Base-by-base conservation (phyloP, 2,888 invertebrate species). In the Glomeris marginata region DNA sequence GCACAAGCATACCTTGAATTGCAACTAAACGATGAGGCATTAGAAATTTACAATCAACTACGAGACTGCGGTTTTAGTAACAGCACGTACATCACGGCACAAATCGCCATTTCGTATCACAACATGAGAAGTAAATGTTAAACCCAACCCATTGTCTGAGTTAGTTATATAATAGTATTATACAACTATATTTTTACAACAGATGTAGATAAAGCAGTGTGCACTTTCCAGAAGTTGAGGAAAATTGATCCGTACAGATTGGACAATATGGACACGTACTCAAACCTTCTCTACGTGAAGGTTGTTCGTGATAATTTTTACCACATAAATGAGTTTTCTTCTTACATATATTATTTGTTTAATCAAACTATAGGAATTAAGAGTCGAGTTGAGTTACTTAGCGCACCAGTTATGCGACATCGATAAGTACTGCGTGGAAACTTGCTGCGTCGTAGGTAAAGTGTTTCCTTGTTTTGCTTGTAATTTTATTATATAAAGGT, bases 381-480 rank as follows among this genome's bases (percentile, higher is more conserved):
- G 85, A 62, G 86, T 84, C 57, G 90, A 94, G 66, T 73, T 98
- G 57, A 88, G 94, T 2, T 80, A 86, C 66, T 73, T 98, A 55
- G 97, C 97, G 1, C 92, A 97, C 63, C 81, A 81, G 61, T 88
- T 91, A 41, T 85, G 86, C 47, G 81, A 85, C 61, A 87, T 94
- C 58, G 94, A 98, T 68, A 95, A 95, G 69, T 98, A 94, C 65
- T 74, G 88, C 58, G 87, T 92, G 20, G 95, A 98, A 71, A 97
- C 97, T 0, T 97, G 97, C 67, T 94, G 91, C 70, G 88, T 97
- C 56, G 86, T 98, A 64, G 95, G 92, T 82, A 69, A 70, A 20
- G n/a, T 3, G 18, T 37, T 41, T 13, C 22, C 50, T 42, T 36
- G n/a, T 3, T 38, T 37, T 41, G 13, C 22, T 52, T 42, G n/a